These are phyloP conservation scores for Trachythela sp. DNA, from an alignment of 64 coral and sea anemone genomes.

Conservation along the genomic window DNA sequence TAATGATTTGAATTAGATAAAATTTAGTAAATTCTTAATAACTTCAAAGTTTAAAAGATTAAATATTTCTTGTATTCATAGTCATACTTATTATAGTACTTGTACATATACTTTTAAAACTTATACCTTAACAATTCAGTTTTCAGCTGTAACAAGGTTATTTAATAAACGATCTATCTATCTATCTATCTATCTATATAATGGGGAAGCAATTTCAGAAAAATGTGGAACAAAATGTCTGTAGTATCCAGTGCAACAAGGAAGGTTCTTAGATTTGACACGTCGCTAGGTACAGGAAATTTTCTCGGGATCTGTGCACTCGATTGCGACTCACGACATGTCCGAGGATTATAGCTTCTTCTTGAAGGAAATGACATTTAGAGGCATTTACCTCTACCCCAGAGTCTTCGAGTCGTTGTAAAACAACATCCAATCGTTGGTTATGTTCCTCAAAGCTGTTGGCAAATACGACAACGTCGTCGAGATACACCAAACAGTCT, in stretches of 20 bases:
- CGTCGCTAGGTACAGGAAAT: not conserved
- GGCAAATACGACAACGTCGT: not conserved
- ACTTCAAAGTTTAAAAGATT: too few relatives aligned
- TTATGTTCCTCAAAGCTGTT: not conserved
- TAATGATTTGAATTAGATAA: too few relatives aligned
- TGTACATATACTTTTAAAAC: too few relatives aligned
- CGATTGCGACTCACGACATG: slow-evolving; percentile 1
- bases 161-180: too few relatives aligned
- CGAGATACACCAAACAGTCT: slow-evolving; percentile 12
- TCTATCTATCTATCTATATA: too few relatives aligned
- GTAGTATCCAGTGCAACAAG: not conserved
- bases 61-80: too few relatives aligned
- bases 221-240: not conserved
- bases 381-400: not conserved
- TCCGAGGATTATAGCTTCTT: not conserved
- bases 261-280: not conserved
- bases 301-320: not conserved
- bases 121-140: too few relatives aligned
- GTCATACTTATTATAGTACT: too few relatives aligned
- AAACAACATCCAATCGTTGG: not conserved
- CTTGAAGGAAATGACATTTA: slow-evolving; percentile 5
- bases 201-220: slow-evolving; percentile 7
- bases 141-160: too few relatives aligned
- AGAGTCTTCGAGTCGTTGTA: not conserved
- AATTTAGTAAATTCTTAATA: too few relatives aligned